Conservation (phyloP, 2,113 vertebrate genomes). For the Callipepla squamata region DNA sequence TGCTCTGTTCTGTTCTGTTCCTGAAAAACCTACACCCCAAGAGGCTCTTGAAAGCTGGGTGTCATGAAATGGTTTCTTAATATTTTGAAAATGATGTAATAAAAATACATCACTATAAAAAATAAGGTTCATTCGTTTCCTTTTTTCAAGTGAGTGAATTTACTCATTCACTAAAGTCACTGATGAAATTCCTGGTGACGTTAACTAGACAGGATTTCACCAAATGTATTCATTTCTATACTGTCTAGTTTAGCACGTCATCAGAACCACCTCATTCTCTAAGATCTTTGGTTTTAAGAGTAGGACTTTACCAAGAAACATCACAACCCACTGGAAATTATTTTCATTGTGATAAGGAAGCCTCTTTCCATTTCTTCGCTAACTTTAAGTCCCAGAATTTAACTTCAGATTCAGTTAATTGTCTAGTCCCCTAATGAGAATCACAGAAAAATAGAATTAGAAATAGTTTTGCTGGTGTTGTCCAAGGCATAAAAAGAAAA, state of each 20-base stretch:
- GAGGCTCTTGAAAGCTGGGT: background rate
- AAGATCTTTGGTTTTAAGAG: background rate
- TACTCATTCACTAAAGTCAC: background rate
- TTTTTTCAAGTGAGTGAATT: background rate
- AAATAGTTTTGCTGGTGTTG: background rate
- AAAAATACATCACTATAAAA: background rate
- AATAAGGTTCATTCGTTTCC: background rate
- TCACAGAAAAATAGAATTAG: background rate
- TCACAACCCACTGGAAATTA: background rate
- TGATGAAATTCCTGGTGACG: background rate
- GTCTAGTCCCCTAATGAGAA: background rate
- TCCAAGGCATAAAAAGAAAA: background rate
- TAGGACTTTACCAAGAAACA: background rate
- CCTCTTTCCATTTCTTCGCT: background rate
- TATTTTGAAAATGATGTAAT: background rate
- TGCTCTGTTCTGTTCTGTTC: background rate
- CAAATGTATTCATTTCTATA: background rate
- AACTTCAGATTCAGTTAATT: background rate
- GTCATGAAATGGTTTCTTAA: background rate
- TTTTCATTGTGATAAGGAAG: background rate
- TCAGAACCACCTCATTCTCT: background rate
- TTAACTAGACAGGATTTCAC: background rate
- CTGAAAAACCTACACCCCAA: accelerated
- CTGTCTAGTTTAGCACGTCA: background rate
- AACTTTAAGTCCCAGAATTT: background rate